Base-by-base conservation (phyloP, 2,888 invertebrate genomes). In the Aethes cnicana region DNA sequence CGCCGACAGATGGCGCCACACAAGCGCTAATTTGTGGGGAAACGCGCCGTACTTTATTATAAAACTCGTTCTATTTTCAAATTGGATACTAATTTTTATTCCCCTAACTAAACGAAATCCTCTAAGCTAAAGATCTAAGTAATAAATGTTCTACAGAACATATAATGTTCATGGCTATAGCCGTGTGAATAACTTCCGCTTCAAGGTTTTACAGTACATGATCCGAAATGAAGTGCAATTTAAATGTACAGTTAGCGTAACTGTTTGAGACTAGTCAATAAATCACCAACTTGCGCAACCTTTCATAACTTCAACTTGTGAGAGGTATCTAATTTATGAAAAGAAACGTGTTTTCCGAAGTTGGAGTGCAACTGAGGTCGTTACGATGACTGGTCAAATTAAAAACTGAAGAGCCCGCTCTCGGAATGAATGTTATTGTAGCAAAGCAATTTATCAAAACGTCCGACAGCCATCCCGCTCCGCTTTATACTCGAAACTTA, bases 361-460 rank as follows among this genome's bases (percentile, higher is more conserved):
- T 65, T 42, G 46, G 54, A 56, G 57, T 53, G 28, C 62, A 50
- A 43, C 43, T 43, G 69, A 71, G 74, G 70, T 68, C 70, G 68
- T 57, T 59, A 50, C 65, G 68, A 74, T 84, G 83, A 84, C 80
- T 80, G 62, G 80, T 70, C 73, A 69, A 77, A 76, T 80, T 79
- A 71, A 72, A 79, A 83, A 78, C 69, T 77, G 67, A 68, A 62
- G 73, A 73, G 68, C 64, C 67, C 65, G 64, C 68, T 62, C 64
- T 63, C 54, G 68, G 66, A 80, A 80, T 72, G 66, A 78, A 79
- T 79, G 78, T 77, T 81, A 84, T 84, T 84, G 78, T 81, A 70
- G 66, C 66, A 74, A 72, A 73, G 78, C 77, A 79, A 85, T 87
- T 84, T 84, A 85, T 86, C 85, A 87, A 85, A 83, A 81, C 64